Base-by-base conservation (phyloP, 53 echinoderm and acorn worm species). In the Mesocentrotus franciscanus region DNA sequence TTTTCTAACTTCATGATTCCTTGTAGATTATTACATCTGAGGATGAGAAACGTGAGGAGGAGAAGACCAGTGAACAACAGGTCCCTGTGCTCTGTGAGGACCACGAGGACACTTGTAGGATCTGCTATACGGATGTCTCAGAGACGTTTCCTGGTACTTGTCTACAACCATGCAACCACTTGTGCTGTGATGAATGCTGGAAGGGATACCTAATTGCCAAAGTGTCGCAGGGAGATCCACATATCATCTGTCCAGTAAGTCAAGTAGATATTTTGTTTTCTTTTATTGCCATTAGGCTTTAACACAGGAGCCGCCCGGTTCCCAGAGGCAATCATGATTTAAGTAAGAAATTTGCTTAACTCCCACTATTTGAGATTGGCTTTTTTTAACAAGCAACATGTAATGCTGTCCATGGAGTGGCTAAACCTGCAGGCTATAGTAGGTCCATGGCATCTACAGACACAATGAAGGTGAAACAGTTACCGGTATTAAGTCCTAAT, bases 231-330 rank as follows among this genome's bases (percentile, higher is more conserved):
- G 96, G 97, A n/a, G 93, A 93, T 42, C 92, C 62, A 16, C 61
- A 95, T 75, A 96, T 97, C 35, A 81, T 71, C 30, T 97, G 97
- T 56, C 97, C 97, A 11, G 97, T 97, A 96, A 97, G 97, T 96
- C 20, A 32, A 15, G 60, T 10, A 60, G 68, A 49, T n/a, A 49
- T 49, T n/a, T n/a, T 2, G 49, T 49, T 49, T 14, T 39, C 20
- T 64, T 64, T 20, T 15, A 16, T 64, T 0, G 20, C 64, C 64
- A 64, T 16, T 0, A 16, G 64, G 16, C n/a, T 49, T 49, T 49
- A 49, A 49, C 4, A 49, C 49, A 49, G 49, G 49, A 49, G 62
- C 15, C 15, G 10, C 62, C 18, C 62, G 62, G 49, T 49, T 49
- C 49, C 49, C 49, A 49, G 49, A 49, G 6, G 49, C 49, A 49